Percentiles rank a stretch among this genome's conserved stretches.
Evolutionary conservation across 2,888 invertebrate species (phyloP).

Genomic region (Falcaria lacertinaria): DNA sequence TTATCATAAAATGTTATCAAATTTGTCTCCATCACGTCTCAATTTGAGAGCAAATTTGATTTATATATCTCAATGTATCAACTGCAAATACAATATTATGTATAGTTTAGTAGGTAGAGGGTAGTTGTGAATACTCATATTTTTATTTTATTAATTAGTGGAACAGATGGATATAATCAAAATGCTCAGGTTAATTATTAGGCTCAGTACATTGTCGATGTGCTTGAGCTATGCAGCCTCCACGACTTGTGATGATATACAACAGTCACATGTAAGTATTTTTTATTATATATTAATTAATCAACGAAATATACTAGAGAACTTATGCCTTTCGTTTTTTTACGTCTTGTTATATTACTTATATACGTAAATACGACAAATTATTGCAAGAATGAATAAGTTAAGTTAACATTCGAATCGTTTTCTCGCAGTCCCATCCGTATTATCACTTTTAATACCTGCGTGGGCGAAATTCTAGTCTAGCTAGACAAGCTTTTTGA

Average conservation of each 20-base stretch:
- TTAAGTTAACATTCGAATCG: no score
- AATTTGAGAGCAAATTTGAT: slow-evolving; percentile 9
- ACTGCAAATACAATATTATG: neutral
- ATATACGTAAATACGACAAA: no score
- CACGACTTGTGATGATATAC: slow-evolving; percentile 38
- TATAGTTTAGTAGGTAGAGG: neutral
- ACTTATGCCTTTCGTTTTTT: no score
- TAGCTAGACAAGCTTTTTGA: no score
- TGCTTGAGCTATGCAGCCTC: slow-evolving; percentile 42
- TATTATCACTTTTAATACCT: no score
- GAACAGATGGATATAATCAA: slow-evolving; percentile 9
- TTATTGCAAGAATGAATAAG: no score
- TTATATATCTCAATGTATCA: neutral
- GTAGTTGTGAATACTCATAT: slow-evolving; percentile 1
- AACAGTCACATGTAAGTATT: slow-evolving; percentile 55
- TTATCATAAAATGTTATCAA: slow-evolving; percentile 27
- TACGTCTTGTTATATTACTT: no score
- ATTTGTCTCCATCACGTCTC: slow-evolving; percentile 19
- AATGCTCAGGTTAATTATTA: slow-evolving; percentile 42
- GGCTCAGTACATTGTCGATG: slow-evolving; percentile 37
- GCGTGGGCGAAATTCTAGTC: no score
- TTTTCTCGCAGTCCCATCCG: no score
- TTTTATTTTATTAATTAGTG: slow-evolving; percentile 16
- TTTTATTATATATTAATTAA: neutral
- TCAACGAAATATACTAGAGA: no score